Percentiles rank a stretch among this genome's conserved stretches.
These are phyloP conservation scores for Myanophis thanlyinensis DNA, from an alignment of 2,113 vertebrate genomes.

Conservation along the genomic window DNA sequence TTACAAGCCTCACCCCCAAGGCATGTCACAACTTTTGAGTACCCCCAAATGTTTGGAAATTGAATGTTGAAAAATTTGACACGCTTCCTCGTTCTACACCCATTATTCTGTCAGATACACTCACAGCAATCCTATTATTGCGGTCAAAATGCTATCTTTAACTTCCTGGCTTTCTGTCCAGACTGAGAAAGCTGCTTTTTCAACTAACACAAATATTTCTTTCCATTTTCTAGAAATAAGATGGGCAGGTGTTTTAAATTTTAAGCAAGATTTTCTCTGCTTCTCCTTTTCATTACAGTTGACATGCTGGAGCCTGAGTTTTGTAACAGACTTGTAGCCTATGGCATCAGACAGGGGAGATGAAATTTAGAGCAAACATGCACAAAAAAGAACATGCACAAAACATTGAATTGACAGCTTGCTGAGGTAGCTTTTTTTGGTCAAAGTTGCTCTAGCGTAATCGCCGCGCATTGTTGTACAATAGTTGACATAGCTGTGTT, in stretches of 20 bases:
- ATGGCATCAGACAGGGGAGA: constrained; percentile 49
- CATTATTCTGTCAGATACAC: not conserved
- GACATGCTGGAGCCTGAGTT: constrained; percentile 38
- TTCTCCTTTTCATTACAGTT: constrained; percentile 47
- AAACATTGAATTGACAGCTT: constrained; percentile 59
- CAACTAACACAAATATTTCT: constrained; percentile 6
- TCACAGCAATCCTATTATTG: not conserved
- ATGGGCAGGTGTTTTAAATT: constrained; percentile 36
- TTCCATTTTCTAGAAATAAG: not conserved
- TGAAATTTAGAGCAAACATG: constrained; percentile 51
- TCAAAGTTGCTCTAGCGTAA: not conserved
- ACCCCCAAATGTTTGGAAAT: too few relatives aligned
- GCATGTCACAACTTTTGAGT: too few relatives aligned
- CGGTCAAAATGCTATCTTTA: not conserved
- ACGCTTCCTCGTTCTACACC: not conserved
- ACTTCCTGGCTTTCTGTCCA: not conserved
- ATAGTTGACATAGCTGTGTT: constrained; percentile 25
- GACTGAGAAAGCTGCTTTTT: not conserved
- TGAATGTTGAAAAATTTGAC: too few relatives aligned
- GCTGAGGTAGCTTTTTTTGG: constrained; percentile 58
- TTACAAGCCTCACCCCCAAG: too few relatives aligned
- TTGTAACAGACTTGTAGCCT: constrained; percentile 56
- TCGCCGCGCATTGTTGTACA: not conserved
- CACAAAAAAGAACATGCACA: constrained; percentile 20
- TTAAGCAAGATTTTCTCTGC: constrained; percentile 15